A percentile compares a stretch with the other conserved stretches of the same genome.
phyloP scores from a whole-genome alignment of 2,888 invertebrate genomes.

The Hirudinaria manillensis region DNA sequence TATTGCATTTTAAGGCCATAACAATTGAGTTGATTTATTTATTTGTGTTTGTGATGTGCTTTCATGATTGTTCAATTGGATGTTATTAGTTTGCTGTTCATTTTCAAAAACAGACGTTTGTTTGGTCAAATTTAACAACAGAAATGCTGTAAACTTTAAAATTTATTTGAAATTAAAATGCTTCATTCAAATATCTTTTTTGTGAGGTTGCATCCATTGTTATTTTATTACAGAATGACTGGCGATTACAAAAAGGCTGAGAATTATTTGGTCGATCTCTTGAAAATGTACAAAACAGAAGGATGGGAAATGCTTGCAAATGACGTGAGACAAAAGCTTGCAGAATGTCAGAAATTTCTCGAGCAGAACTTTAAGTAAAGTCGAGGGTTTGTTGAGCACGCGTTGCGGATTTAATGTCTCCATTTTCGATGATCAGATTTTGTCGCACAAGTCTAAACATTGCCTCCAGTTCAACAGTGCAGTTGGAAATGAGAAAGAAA shows the following conservation, averaged over 20 bases:
- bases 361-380: constrained; percentile 65
- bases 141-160: too few species aligned
- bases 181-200: too few species aligned
- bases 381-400: too few species aligned
- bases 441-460: constrained; percentile 73
- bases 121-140: neutral
- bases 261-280: constrained; percentile 76
- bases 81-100: neutral
- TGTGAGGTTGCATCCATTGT: neutral
- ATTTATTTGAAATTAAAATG: too few species aligned
- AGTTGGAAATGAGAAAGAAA: constrained; percentile 67
- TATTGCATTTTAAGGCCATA: too few species aligned
- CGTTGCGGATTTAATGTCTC: constrained; percentile 43
- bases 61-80: too few species aligned
- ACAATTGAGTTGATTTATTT: too few species aligned
- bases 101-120: neutral
- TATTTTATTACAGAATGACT: constrained; percentile 46
- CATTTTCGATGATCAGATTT: constrained; percentile 57
- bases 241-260: constrained; percentile 73
- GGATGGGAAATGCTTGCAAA: constrained; percentile 75
- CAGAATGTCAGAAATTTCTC: constrained; percentile 75
- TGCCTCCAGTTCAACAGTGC: constrained; percentile 69
- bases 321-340: constrained; percentile 70
- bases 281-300: constrained; percentile 78
- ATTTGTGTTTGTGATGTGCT: too few species aligned